Evolutionary conservation across 2,888 invertebrate genomes (phyloP), one percentile per base, ranked within the genome.

Genomic region (Erannis defoliaria): DNA sequence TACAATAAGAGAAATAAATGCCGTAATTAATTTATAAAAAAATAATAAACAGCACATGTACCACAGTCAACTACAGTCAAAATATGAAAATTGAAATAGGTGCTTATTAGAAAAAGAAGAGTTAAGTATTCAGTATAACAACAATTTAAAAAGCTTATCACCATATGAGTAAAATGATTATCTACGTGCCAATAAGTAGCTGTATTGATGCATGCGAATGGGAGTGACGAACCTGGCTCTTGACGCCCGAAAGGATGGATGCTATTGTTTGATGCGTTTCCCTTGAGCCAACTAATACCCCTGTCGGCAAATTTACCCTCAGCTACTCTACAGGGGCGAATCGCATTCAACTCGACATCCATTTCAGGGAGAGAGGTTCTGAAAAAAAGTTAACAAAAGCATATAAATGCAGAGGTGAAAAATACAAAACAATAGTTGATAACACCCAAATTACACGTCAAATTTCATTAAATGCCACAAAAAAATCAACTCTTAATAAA

Each of bases 191-290:
- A 29, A 16, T 29, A 14, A 29, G n/a, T 29, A 16, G 29, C 2
- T 43, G 43, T 43, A 23, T n/a, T 19, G 33, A 31, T 33, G 48
- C 48, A 48, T 48, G 48, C 5, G 48, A 48, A 48, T 33, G 48
- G 48, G 10, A 21, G 48, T 48, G 48, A 19, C 10, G n/a, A 31
- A 6, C 48, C 48, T 33, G 48, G 31, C 18, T 48, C 9, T 29
- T 19, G 48, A 4, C 31, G 18, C 29, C 18, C 5, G 29, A 18
- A 23, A 8, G 5, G 3, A 12, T 10, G 18, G 38, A 10, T 18
- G 38, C 38, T 19, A 3, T 16, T 18, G 45, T 29, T 45, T 45
- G 29, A n/a, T 43, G 43, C 16, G 29, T 45, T 45, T 26, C 0
- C 45, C 45, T 29, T 16, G 29, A 29, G 29, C 26, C 26, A 29